Percentiles rank a stretch among this genome's conserved stretches.
These are phyloP conservation scores for Phrynocephalus vlangalii DNA, from an alignment of 2,797 vertebrate species.

Conservation along the genomic window DNA sequence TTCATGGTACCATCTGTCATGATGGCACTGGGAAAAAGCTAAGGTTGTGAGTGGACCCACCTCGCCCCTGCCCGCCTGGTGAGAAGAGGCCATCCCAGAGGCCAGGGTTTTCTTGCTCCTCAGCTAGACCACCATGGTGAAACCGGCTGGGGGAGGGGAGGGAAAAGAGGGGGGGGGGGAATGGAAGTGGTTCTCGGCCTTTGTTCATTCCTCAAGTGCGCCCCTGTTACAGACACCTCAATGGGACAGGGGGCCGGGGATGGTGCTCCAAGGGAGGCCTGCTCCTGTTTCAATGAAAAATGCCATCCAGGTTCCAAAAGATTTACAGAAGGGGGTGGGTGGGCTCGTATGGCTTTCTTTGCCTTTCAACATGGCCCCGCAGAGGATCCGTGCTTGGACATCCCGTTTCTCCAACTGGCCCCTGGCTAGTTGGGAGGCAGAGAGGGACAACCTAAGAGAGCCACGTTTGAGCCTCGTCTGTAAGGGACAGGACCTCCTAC, in stretches of 20 bases:
- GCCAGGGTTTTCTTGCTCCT: not conserved
- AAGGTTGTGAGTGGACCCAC: no score
- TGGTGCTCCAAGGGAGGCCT: not conserved
- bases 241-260: not conserved
- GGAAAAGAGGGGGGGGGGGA: no score
- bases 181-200: not conserved
- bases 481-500: not conserved
- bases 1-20: not conserved
- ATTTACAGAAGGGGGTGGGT: no score
- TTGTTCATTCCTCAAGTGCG: not conserved
- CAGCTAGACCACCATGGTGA: not conserved
- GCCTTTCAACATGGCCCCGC: not conserved
- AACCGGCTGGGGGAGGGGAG: not conserved
- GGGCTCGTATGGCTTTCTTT: not conserved
- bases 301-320: not conserved
- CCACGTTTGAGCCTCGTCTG: not conserved
- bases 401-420: not conserved
- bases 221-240: not conserved
- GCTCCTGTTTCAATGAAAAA: no score
- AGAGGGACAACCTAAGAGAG: not conserved
- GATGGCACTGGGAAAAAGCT: not conserved
- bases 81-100: no score
- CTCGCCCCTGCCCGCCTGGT: no score
- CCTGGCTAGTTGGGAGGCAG: not conserved
- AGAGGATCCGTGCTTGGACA: not conserved